Percentiles rank a stretch among this genome's conserved stretches.
These are phyloP conservation scores for Rhopalosiphum maidis DNA, from an alignment of 1,140 invertebrate species.

Conservation along the genomic window DNA sequence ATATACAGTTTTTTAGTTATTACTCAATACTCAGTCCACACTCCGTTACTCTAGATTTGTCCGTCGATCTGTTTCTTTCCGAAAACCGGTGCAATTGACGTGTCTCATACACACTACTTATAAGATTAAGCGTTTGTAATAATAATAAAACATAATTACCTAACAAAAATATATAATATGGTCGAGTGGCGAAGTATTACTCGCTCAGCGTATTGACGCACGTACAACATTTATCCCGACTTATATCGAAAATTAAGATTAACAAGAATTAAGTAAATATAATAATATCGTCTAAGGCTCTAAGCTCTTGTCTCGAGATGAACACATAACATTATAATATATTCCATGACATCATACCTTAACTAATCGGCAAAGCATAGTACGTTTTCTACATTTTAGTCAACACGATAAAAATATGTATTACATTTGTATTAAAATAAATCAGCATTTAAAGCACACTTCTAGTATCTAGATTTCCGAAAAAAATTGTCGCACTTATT, in stretches of 20 bases:
- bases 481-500: background rate
- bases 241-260: background rate
- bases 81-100: background rate
- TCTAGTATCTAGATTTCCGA: too few relatives aligned
- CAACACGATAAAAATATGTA: background rate
- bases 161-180: background rate
- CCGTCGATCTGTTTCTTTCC: background rate
- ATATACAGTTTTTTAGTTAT: background rate
- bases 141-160: background rate
- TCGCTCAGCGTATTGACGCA: background rate
- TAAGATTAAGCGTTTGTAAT: background rate
- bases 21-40: too few relatives aligned
- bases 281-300: background rate
- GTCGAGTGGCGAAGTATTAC: background rate
- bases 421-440: background rate
- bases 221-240: background rate
- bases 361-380: background rate
- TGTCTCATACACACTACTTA: background rate
- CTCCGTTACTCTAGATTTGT: background rate
- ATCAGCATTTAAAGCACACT: too few relatives aligned
- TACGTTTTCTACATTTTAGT: background rate
- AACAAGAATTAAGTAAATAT: background rate
- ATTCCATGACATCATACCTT: background rate
- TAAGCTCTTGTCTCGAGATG: background rate
- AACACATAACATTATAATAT: background rate